These are phyloP conservation scores for Melanchra persicariae DNA, from an alignment of 2,888 invertebrate species.

Conservation along the genomic window DNA sequence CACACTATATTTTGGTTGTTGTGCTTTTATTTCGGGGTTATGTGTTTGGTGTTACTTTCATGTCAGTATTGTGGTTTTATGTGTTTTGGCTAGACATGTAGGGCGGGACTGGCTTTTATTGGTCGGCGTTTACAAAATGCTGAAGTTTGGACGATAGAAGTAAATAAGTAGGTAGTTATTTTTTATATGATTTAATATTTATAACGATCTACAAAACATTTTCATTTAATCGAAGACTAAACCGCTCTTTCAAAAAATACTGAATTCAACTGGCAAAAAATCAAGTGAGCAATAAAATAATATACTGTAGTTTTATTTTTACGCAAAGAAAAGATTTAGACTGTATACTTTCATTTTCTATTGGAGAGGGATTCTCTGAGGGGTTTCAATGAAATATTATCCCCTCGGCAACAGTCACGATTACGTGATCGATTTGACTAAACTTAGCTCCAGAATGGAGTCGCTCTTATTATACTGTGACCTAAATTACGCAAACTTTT, in stretches of 20 bases:
- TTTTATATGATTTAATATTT: conserved; percentile 5
- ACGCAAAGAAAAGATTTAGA: conserved; percentile 28
- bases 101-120: not conserved
- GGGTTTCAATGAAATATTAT: conserved; percentile 48
- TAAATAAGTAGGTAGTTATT: not conserved
- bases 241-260: not conserved
- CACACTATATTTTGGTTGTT: conserved; percentile 29
- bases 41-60: conserved; percentile 20
- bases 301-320: conserved; percentile 34
- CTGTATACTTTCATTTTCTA: conserved; percentile 32
- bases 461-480: conserved; percentile 17
- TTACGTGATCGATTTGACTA: conserved; percentile 47
- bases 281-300: conserved; percentile 28
- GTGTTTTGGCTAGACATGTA: conserved; percentile 1
- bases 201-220: not conserved
- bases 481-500: not conserved
- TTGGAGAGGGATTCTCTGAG: conserved; percentile 16
- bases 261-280: conserved; percentile 2
- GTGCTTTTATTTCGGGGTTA: conserved; percentile 34
- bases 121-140: not conserved
- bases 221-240: conserved; percentile 10
- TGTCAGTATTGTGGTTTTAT: conserved; percentile 1
- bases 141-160: not conserved
- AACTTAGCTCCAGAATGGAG: conserved; percentile 19
- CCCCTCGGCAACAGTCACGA: conserved; percentile 42